Evolutionary conservation across 2,888 invertebrate genomes (phyloP).

Genomic region (Acleris laterana): DNA sequence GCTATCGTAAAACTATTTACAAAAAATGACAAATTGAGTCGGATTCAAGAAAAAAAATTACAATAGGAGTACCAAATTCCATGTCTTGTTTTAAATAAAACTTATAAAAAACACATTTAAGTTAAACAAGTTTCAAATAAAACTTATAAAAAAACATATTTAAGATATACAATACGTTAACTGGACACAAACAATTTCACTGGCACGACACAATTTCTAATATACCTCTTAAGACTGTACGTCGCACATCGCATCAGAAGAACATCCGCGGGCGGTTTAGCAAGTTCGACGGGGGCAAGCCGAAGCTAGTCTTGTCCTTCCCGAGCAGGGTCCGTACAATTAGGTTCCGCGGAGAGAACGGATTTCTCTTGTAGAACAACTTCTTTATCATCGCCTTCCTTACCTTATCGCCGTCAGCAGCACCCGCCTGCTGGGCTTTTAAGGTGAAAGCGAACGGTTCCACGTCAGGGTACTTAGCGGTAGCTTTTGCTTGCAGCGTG

Average conservation of each 20-base stretch:
- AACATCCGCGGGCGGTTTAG: slow-evolving; percentile 62
- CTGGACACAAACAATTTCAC: slow-evolving; percentile 23
- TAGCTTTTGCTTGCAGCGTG: slow-evolving; percentile 53
- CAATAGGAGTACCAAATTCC: no score
- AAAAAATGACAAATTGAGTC: no score
- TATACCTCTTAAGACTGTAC: neutral
- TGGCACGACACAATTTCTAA: slow-evolving; percentile 18
- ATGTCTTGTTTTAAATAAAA: no score
- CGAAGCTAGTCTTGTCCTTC: slow-evolving; percentile 65
- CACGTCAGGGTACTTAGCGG: slow-evolving; percentile 25
- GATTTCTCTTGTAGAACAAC: slow-evolving; percentile 70
- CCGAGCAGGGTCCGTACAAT: slow-evolving; percentile 68
- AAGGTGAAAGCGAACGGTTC: slow-evolving; percentile 53
- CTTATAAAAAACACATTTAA: no score
- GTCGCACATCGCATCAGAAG: slow-evolving; percentile 43
- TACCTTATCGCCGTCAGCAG: slow-evolving; percentile 66
- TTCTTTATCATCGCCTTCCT: slow-evolving; percentile 68
- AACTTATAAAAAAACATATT: neutral
- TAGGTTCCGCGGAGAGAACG: slow-evolving; percentile 70
- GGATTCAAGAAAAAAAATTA: no score
- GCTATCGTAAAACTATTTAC: no score
- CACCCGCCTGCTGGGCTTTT: slow-evolving; percentile 57
- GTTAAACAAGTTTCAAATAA: neutral
- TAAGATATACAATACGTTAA: slow-evolving; percentile 3
- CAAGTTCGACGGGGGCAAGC: slow-evolving; percentile 50